Base-by-base conservation (phyloP, 2,113 vertebrate species). In the Corythornis cristatus region DNA sequence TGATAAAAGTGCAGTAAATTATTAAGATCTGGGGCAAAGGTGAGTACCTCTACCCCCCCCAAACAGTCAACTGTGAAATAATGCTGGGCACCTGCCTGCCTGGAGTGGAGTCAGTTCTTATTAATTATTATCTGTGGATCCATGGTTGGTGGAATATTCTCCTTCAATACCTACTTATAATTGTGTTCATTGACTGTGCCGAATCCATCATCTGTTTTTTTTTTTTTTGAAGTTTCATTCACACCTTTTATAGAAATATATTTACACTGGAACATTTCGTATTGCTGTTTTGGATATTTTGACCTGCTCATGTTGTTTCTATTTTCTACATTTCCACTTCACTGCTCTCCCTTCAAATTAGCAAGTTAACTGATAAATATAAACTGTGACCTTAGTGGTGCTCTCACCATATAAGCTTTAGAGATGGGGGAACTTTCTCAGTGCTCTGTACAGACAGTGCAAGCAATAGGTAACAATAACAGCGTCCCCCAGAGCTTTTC, bases 1-100 rank as follows among this genome's bases (percentile, higher is more conserved):
- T 97, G 95, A 97, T 97, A 97, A 98, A 97, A 97, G 90, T 90
- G 95, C 74, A 96, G 97, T 95, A 97, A 97, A 97, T 97, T 98
- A 96, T 97, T 97, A 97, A 96, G 97, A 97, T 97, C 83, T 95
- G 95, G 97, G 97, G 92, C 90, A 97, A 97, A 98, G 96, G 96
- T 97, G 95, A 92, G 64, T 96, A 96, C 86, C 80, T 98, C 89
- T 97, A 91, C 88, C 87, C 85, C 90, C 83, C 90, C 83, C 46
- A 23, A 94, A 97, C 90, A 95, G 91, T 96, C 95, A 97, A 89
- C 96, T 98, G 94, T 97, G 97, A 97, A 98, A 97, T 96, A 96
- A 97, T 90, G 91, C 85, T 78, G 85, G 89, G 95, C 93, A 95
- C 75, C 94, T 97, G 93, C 92, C 93, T 91, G 90, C 86, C 84